Percentiles rank a stretch among this genome's conserved stretches.
Evolutionary conservation across 2,888 invertebrate genomes (phyloP).

Genomic region (Trissoscelio sp.): DNA sequence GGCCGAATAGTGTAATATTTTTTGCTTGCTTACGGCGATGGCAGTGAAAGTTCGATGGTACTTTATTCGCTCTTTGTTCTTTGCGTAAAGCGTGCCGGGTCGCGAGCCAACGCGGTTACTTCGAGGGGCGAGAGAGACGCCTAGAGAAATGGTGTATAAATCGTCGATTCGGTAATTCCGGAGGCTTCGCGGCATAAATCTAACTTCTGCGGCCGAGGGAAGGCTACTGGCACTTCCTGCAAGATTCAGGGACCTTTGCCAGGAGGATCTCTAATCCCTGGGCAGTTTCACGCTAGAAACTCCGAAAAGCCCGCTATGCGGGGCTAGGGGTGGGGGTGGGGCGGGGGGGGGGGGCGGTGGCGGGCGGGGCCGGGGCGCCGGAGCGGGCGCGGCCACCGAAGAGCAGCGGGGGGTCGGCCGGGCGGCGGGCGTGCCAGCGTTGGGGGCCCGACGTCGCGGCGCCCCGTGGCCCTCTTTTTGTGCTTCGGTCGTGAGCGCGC

Average conservation of each 20-base stretch:
- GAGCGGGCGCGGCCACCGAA: too few species aligned
- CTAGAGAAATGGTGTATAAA: slow-evolving; percentile 76
- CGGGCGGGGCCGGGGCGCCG: too few species aligned
- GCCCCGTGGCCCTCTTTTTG: slow-evolving; percentile 66
- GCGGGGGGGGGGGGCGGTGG: too few species aligned
- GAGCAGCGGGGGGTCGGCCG: slow-evolving; percentile 83
- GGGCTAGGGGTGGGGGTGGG: too few species aligned
- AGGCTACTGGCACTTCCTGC: slow-evolving; percentile 75
- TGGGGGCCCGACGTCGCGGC: slow-evolving; percentile 76
- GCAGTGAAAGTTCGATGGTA: slow-evolving; percentile 64
- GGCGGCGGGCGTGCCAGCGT: slow-evolving; percentile 83
- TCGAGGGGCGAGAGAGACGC: slow-evolving; percentile 32
- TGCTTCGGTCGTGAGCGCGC: slow-evolving; percentile 44
- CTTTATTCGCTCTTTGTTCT: slow-evolving; percentile 65
- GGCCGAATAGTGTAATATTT: slow-evolving; percentile 52
- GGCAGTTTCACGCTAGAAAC: slow-evolving; percentile 71
- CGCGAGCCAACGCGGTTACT: slow-evolving; percentile 10
- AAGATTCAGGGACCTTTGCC: slow-evolving; percentile 82
- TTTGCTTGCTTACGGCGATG: slow-evolving; percentile 59
- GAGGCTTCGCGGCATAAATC: slow-evolving; percentile 80
- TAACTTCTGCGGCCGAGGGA: slow-evolving; percentile 79
- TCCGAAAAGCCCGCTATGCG: slow-evolving; percentile 69
- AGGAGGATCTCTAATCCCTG: slow-evolving; percentile 80
- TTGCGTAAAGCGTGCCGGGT: slow-evolving; percentile 50
- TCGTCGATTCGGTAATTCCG: slow-evolving; percentile 81